Percentiles rank a stretch among this genome's conserved stretches.
Evolutionary conservation across 2,888 invertebrate species (phyloP).

Genomic region (Coleophora flavipennella): DNA sequence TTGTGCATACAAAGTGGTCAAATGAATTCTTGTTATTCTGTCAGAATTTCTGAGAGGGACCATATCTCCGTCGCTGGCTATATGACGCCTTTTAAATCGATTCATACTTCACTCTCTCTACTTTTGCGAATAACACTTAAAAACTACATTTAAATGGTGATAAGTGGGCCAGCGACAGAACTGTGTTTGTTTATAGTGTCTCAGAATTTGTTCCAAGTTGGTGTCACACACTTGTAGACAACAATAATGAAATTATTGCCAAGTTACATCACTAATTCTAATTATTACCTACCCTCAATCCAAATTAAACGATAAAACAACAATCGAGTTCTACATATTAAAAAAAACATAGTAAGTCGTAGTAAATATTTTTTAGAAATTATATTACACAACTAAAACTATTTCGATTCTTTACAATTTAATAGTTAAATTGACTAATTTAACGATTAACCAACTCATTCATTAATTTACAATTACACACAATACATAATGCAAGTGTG

Average conservation of each 20-base stretch:
- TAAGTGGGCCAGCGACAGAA: too few relatives aligned
- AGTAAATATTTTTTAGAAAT: conserved; percentile 37
- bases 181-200: not conserved
- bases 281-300: conserved; percentile 54
- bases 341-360: conserved; percentile 41
- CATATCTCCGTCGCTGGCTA: too few relatives aligned
- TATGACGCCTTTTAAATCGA: too few relatives aligned
- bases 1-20: conserved; percentile 11
- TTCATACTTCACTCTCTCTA: too few relatives aligned
- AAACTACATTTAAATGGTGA: too few relatives aligned
- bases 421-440: conserved; percentile 56
- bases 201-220: not conserved
- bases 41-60: not conserved
- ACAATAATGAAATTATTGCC: conserved; percentile 12
- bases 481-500: conserved; percentile 35
- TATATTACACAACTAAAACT: conserved; percentile 48
- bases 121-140: not conserved
- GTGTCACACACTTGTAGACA: not conserved
- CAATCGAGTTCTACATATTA: conserved; percentile 55
- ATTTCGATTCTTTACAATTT: conserved; percentile 41
- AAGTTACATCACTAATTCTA: conserved; percentile 21
- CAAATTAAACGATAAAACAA: conserved; percentile 47
- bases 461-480: conserved; percentile 30
- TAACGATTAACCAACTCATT: conserved; percentile 49
- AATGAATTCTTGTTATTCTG: too few relatives aligned